These are phyloP conservation scores for Acanthopleura granulata DNA, from an alignment of 2,888 invertebrate species.

Conservation along the genomic window DNA sequence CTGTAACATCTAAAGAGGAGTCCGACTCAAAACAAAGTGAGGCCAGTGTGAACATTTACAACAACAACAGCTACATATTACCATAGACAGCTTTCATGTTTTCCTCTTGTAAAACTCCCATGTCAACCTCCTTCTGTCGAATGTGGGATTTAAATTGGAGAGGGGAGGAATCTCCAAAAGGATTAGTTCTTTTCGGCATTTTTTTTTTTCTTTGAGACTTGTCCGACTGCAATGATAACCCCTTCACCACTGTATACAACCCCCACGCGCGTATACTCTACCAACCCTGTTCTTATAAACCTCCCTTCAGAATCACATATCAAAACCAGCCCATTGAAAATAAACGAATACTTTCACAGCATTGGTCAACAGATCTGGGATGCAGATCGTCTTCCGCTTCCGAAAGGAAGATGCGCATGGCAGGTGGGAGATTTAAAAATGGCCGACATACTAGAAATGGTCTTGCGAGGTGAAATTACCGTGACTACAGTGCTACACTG, in stretches of 20 bases:
- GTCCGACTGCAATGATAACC: no score
- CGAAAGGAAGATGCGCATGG: not conserved
- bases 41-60: no score
- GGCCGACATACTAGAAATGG: conserved; percentile 44
- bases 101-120: conserved; percentile 44
- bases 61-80: conserved; percentile 25
- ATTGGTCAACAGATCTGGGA: no score
- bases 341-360: no score
- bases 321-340: no score
- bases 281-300: no score
- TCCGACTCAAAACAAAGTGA: no score
- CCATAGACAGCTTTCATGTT: conserved; percentile 60
- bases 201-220: not conserved
- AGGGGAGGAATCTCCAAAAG: conserved; percentile 57
- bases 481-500: conserved; percentile 35
- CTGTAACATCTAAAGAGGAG: no score
- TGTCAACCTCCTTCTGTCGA: conserved; percentile 51
- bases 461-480: conserved; percentile 34
- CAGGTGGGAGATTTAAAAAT: conserved; percentile 30
- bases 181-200: conserved; percentile 61
- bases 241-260: no score
- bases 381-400: no score
- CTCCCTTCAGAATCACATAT: no score
- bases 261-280: no score
- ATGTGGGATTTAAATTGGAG: conserved; percentile 59